Evolutionary conservation across 2,113 vertebrate species (phyloP), one percentile per base, ranked within the genome.

Genomic region (Antennarius striatus): DNA sequence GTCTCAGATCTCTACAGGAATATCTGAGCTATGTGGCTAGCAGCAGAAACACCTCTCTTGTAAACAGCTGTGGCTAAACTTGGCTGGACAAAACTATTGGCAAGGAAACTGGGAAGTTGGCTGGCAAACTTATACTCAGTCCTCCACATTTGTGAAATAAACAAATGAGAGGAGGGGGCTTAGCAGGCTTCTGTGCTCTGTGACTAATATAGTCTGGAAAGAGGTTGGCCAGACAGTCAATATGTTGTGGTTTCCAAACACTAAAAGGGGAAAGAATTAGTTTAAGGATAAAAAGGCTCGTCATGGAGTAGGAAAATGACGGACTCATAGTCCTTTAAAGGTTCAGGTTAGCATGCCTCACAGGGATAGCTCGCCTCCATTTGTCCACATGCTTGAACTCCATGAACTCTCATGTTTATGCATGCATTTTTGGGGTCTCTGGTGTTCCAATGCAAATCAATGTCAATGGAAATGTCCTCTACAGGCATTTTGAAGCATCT

Each of bases 121-220:
- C 79, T 78, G 83, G 75, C 77, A 87, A 79, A 86, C 82, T 66
- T 68, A 75, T 73, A 85, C 86, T 85, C 68, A 85, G 68, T 79
- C 70, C 57, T 78, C 62, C 73, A 67, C 68, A 81, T 84, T 86
- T 84, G 71, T 81, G 82, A 82, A 88, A 82, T 82, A 83, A 83
- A 84, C 76, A 81, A 30, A 72, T 4, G 68, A 60, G 63, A 60
- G 74, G 59, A 30, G 42, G 71, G 60, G 50, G 64, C 52, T 74
- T 68, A 36, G 79, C 56, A 4, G 55, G 68, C 62, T 77, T 72
- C 46, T 82, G 58, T 62, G 65, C 72, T 68, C 56, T 80, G 75
- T 88, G 86, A 87, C 82, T 86, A 85, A 89, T 82, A 68, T 22
- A 71, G 86, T 82, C 84, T 77, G 77, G 63, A 75, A 70, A 76